These are phyloP conservation scores for Xyrichtys novacula DNA, from an alignment of 2,797 vertebrate species.

Conservation along the genomic window DNA sequence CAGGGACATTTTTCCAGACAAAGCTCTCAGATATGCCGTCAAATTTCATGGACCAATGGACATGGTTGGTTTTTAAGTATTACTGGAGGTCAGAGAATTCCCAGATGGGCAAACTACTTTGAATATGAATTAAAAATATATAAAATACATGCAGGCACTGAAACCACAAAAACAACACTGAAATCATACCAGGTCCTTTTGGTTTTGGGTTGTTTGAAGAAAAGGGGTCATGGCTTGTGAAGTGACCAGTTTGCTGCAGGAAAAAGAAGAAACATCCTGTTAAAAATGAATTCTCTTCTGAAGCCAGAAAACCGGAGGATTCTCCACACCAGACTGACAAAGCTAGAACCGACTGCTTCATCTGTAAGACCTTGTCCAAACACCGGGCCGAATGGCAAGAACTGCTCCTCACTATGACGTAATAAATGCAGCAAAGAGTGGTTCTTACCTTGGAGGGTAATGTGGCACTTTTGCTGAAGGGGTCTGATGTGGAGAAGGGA, in stretches of 20 bases:
- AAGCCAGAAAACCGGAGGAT: too few species aligned
- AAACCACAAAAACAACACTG: background rate
- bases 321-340: background rate
- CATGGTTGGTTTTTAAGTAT: background rate
- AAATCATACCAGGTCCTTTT: constrained; percentile 90
- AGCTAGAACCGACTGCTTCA: too few species aligned
- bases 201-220: constrained; percentile 88
- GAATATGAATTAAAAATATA: background rate
- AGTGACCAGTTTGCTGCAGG: constrained; percentile 87
- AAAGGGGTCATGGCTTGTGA: constrained; percentile 92
- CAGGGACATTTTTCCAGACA: too few species aligned
- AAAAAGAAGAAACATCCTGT: background rate
- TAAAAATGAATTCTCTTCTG: background rate
- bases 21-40: too few species aligned
- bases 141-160: background rate
- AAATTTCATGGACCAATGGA: background rate
- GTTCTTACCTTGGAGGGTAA: constrained; percentile 89
- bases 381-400: too few species aligned
- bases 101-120: background rate
- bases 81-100: background rate
- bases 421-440: background rate
- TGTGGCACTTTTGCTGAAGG: constrained; percentile 91
- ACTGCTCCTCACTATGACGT: too few species aligned
- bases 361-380: background rate
- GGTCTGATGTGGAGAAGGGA: constrained; percentile 91